Conservation (phyloP, 2,797 vertebrate species). For the Amazonetta brasiliensis region DNA sequence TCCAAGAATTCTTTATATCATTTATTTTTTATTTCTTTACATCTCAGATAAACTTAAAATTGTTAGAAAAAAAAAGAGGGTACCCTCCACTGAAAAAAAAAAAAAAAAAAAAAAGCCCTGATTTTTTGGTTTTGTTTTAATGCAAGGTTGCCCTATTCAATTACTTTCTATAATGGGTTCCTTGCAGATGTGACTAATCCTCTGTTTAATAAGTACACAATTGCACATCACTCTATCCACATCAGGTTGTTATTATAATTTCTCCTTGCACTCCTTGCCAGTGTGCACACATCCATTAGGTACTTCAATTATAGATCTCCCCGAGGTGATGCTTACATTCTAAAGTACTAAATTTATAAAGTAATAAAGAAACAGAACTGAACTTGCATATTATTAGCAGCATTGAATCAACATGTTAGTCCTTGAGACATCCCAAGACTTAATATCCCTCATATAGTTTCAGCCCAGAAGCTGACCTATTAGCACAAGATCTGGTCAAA, state of each 20-base stretch:
- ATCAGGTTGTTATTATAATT: background rate
- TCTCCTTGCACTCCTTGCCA: background rate
- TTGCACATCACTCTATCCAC: background rate
- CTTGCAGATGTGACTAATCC: background rate
- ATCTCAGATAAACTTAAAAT: background rate
- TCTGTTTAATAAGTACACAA: background rate
- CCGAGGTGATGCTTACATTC: background rate
- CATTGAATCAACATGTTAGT: background rate
- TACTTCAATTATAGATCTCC: background rate
- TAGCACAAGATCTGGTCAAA: background rate
- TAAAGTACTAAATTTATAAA: background rate
- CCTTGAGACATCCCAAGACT: background rate
- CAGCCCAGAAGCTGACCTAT: background rate
- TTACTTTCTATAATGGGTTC: background rate
- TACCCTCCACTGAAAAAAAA: too few relatives aligned
- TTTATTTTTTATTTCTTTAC: too few relatives aligned
- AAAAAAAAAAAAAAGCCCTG: background rate
- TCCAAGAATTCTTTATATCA: too few relatives aligned
- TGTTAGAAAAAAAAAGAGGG: background rate
- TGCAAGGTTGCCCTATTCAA: background rate
- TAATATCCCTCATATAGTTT: background rate
- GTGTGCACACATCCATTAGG: background rate
- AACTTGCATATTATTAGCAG: background rate
- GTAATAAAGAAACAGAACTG: background rate
- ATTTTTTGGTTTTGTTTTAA: background rate